Base-by-base conservation (phyloP, 1,140 invertebrate species). In the Drosophila santomea region DNA sequence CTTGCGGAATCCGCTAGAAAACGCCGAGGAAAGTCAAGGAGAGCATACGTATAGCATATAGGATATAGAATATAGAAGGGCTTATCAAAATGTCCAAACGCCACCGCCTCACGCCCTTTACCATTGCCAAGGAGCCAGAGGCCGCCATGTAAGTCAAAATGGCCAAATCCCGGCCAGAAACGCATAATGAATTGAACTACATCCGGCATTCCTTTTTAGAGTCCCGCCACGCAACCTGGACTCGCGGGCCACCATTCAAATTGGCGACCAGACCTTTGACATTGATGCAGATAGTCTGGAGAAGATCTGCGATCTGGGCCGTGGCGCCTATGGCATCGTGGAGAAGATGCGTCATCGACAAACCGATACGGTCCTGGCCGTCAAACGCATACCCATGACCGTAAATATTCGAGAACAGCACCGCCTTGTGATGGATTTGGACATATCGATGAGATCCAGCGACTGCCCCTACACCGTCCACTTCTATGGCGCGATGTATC, bases 391-490 rank as follows among this genome's bases (percentile, higher is more conserved):
- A 93, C 95, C 97, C 57, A 96, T 97, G 75, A 98, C 97, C 50
- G 97, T 98, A 2, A 98, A 98, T 92, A 96, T 95, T 50, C 96
- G 98, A 84, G 98, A 99, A 93, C 93, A 92, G 64, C 99, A 99
- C 92, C 95, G 98, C 72, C 94, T 99, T 17, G 94, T 99, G 57
- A 99, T 99, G 97, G 99, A 99, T 93, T 94, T 99, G 52, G 98
- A 99, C 93, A 96, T 97, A 72, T 97, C 96, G 1, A 97, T 97
- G 97, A 95, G 98, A 74, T 98, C 97, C 68, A 98, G 98, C 82
- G 98, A 97, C 81, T 99, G 98, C 93, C 96, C 96, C 0, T 98
- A 98, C 91, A 99, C 99, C 48, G 98, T 99, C 3, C 97, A 99
- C 90, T 99, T 99, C 94, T 98, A 98, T 93, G 99, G 99, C 12